phyloP scores from a whole-genome alignment of 2,113 vertebrate genomes.

The Anguilla rostrata region DNA sequence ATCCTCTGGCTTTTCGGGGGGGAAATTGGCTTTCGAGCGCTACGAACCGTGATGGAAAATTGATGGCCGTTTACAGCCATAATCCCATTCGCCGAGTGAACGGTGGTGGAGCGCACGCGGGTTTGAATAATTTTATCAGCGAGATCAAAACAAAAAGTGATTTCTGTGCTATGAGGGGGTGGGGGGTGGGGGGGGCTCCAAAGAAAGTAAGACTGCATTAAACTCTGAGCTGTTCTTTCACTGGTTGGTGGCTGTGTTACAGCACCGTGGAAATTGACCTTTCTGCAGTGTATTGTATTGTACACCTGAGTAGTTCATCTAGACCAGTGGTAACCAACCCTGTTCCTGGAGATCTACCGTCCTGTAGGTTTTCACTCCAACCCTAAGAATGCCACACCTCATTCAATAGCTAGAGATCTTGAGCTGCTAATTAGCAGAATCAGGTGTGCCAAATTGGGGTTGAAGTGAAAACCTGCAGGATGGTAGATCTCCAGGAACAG shows the following conservation, averaged over 20 bases:
- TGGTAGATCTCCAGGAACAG: too few species aligned
- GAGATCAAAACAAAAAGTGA: constrained; percentile 25
- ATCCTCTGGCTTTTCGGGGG: neutral
- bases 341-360: too few species aligned
- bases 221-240: neutral
- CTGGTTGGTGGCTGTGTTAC: neutral
- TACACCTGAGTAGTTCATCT: neutral
- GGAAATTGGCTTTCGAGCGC: constrained; percentile 9
- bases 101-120: neutral
- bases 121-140: constrained; percentile 13
- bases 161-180: neutral
- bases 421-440: too few species aligned
- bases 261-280: neutral
- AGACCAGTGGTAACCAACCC: too few species aligned
- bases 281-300: neutral
- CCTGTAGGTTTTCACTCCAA: too few species aligned
- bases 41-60: constrained; percentile 24
- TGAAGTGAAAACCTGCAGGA: too few species aligned
- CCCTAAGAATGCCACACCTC: too few species aligned
- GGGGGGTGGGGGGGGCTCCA: neutral
- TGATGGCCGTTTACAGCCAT: constrained; percentile 20
- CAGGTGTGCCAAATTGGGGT: too few species aligned
- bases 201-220: neutral
- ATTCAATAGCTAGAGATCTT: too few species aligned
- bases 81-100: constrained; percentile 18